These are phyloP conservation scores for Papilio helenus DNA, from an alignment of 1,140 invertebrate species.

Conservation along the genomic window DNA sequence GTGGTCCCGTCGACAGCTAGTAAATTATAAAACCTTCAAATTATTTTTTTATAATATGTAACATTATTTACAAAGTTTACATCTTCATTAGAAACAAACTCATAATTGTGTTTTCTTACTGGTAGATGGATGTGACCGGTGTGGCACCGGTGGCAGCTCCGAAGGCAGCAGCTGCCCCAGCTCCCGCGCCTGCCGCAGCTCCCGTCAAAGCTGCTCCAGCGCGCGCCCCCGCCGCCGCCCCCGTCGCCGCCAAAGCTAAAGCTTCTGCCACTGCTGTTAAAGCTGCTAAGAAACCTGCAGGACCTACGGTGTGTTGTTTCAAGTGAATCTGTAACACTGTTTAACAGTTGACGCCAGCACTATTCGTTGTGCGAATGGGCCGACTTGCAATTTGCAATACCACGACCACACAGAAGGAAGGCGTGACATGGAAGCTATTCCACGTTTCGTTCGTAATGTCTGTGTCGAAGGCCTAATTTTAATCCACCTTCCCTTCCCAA, in stretches of 20 bases:
- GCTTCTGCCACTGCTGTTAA: slow-evolving; percentile 60
- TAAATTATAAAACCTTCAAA: no score
- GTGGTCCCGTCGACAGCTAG: no score
- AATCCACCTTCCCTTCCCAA: no score
- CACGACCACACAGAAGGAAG: no score
- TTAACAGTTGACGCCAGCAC: no score
- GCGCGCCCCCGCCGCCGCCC: slow-evolving; percentile 65
- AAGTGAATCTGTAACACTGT: background rate
- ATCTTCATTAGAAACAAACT: background rate
- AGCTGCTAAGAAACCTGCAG: slow-evolving; percentile 53
- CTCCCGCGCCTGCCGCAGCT: slow-evolving; percentile 44
- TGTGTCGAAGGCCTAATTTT: no score
- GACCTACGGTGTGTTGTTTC: slow-evolving; percentile 51
- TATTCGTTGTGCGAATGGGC: no score
- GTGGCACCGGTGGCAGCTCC: slow-evolving; percentile 57
- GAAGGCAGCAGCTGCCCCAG: slow-evolving; percentile 41
- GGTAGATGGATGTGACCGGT: slow-evolving; percentile 70
- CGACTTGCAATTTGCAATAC: no score
- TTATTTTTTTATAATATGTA: no score
- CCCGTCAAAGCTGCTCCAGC: slow-evolving; percentile 63
- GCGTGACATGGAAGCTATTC: no score
- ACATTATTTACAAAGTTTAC: no score
- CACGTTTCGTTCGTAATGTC: no score
- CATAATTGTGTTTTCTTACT: background rate
- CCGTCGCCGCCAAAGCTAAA: slow-evolving; percentile 42